phyloP scores from a whole-genome alignment of 1,140 invertebrate genomes.

The Macrotrachela quadricornifera region DNA sequence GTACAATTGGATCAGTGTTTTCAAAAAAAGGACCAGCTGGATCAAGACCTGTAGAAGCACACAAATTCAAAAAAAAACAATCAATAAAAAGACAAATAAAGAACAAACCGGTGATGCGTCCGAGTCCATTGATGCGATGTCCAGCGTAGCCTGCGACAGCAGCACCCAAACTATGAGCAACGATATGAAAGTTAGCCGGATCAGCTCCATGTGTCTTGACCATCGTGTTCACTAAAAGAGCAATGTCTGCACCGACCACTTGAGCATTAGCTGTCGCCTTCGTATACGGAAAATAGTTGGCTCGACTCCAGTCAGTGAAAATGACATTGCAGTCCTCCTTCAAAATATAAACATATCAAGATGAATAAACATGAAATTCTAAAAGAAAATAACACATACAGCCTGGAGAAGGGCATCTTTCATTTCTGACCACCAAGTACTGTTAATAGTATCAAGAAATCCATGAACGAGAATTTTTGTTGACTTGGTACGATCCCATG shows the following conservation, averaged over 20 bases:
- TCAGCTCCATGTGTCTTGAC: constrained; percentile 7
- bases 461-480: constrained; percentile 60
- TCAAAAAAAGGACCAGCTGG: constrained; percentile 76
- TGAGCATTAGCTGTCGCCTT: constrained; percentile 46
- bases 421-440: constrained; percentile 14
- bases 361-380: neutral
- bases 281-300: constrained; percentile 35
- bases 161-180: constrained; percentile 72
- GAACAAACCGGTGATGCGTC: constrained; percentile 51
- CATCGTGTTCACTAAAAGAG: constrained; percentile 41
- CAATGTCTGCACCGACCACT: constrained; percentile 59
- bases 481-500: constrained; percentile 38
- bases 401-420: constrained; percentile 14
- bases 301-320: constrained; percentile 4
- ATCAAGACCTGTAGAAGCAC: constrained; percentile 48
- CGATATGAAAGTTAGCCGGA: constrained; percentile 39
- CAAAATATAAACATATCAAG: neutral
- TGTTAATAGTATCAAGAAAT: constrained; percentile 44
- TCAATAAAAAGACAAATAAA: too few species aligned
- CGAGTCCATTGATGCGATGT: constrained; percentile 52
- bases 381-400: constrained; percentile 5
- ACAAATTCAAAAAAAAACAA: too few species aligned
- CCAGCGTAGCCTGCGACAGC: constrained; percentile 71
- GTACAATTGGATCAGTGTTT: constrained; percentile 51
- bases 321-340: neutral